phyloP scores from a whole-genome alignment of 2,113 vertebrate species.

The Pomatostomus ruficeps region DNA sequence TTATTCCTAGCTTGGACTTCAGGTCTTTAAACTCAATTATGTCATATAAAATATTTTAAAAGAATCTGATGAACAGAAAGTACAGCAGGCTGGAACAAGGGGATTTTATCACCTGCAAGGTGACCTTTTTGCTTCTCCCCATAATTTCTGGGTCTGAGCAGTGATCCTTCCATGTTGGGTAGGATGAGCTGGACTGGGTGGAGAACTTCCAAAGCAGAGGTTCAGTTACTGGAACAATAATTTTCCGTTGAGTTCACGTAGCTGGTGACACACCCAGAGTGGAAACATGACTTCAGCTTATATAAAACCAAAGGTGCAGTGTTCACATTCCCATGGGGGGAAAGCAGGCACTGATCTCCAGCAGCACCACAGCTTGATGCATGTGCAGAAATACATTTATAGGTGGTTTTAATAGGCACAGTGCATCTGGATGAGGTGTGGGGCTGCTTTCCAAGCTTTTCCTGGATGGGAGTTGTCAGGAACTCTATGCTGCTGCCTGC shows the following conservation, averaged over 20 bases:
- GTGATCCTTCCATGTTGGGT: neutral
- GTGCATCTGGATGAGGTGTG: neutral
- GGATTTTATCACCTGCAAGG: neutral
- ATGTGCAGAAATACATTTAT: neutral
- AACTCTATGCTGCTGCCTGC: neutral
- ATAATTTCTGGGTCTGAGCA: neutral
- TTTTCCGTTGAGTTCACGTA: constrained; percentile 16
- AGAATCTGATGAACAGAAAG: neutral
- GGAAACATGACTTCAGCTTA: constrained; percentile 17
- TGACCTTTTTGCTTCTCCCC: neutral
- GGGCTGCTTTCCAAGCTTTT: neutral
- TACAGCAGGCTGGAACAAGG: neutral
- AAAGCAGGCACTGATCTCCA: neutral
- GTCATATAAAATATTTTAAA: neutral
- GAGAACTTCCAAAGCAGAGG: neutral
- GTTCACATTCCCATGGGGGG: neutral
- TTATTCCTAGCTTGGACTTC: neutral
- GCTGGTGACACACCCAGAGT: constrained; percentile 18
- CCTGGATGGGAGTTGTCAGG: neutral
- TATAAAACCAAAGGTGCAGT: neutral
- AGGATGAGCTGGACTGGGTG: neutral
- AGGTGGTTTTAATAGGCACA: neutral
- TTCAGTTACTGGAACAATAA: constrained; percentile 48
- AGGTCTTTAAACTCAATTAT: neutral
- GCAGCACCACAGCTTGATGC: neutral